These are phyloP conservation scores for Panonychus citri DNA, from an alignment of 1,140 invertebrate genomes.

Conservation along the genomic window DNA sequence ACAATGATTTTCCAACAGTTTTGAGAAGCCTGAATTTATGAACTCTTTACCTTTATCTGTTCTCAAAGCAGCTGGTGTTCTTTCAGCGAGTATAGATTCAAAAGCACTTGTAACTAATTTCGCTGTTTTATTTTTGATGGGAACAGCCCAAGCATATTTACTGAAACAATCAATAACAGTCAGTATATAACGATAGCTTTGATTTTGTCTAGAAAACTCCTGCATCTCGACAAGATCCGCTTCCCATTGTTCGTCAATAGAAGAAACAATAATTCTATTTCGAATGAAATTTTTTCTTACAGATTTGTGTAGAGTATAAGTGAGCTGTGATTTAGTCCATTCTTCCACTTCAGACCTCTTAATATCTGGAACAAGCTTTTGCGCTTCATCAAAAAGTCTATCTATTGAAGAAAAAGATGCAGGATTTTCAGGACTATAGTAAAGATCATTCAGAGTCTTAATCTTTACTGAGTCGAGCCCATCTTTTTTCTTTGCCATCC, in stretches of 20 bases:
- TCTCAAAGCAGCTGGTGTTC: not conserved
- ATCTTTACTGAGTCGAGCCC: not conserved
- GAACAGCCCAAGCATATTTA: slow-evolving; percentile 14
- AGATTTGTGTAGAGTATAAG: slow-evolving; percentile 15
- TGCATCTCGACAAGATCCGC: slow-evolving; percentile 15
- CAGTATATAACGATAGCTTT: slow-evolving; percentile 13
- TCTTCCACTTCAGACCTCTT: not conserved
- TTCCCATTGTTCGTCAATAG: not conserved
- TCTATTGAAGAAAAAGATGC: not conserved
- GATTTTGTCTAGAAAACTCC: slow-evolving; percentile 10
- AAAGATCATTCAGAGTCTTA: not conserved
- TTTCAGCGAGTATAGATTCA: slow-evolving; percentile 3
- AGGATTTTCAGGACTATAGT: not conserved
- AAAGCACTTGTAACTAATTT: not conserved
- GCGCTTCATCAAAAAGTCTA: not conserved
- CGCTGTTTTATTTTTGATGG: slow-evolving; percentile 12
- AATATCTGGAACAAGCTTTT: not conserved
- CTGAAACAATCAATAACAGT: slow-evolving; percentile 15
- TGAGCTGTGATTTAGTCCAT: not conserved
- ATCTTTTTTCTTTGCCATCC: too few relatives aligned
- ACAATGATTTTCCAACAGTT: slow-evolving; percentile 14
- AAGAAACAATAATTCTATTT: slow-evolving; percentile 7
- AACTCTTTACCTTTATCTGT: slow-evolving; percentile 7
- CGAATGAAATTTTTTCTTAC: slow-evolving; percentile 13
- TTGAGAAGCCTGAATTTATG: slow-evolving; percentile 14